These are phyloP conservation scores for Luperina testacea DNA, from an alignment of 2,888 invertebrate species.

Conservation along the genomic window DNA sequence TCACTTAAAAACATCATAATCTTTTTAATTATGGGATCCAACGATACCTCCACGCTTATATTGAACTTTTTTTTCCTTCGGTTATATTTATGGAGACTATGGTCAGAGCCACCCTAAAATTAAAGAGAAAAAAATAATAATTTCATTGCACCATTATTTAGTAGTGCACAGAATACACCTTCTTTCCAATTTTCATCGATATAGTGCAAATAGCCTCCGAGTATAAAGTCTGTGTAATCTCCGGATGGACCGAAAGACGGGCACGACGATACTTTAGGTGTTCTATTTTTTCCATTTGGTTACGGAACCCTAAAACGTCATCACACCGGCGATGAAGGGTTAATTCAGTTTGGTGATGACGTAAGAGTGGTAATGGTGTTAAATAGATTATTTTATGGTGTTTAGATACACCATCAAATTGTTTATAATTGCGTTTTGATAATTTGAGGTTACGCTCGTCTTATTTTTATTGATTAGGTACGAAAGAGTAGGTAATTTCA, in stretches of 20 bases:
- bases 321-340: slow-evolving; percentile 17
- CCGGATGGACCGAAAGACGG: background rate
- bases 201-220: background rate
- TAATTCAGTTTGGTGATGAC: slow-evolving; percentile 9
- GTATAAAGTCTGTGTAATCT: background rate
- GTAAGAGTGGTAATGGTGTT: slow-evolving; percentile 4
- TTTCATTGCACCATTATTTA: no score
- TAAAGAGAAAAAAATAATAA: no score
- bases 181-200: background rate
- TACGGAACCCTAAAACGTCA: background rate
- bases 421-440: slow-evolving; percentile 20
- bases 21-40: no score
- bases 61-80: no score
- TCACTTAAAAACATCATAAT: no score
- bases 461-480: background rate
- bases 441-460: background rate
- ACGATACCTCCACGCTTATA: no score
- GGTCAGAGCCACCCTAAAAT: no score
- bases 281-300: background rate
- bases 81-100: no score
- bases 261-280: background rate
- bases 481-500: background rate
- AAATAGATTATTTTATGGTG: slow-evolving; percentile 22
- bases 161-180: no score
- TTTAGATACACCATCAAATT: slow-evolving; percentile 8